Percentiles rank a stretch among this genome's conserved stretches.
Conservation (phyloP, 2,113 vertebrate species). For the Petromus typicus region DNA sequence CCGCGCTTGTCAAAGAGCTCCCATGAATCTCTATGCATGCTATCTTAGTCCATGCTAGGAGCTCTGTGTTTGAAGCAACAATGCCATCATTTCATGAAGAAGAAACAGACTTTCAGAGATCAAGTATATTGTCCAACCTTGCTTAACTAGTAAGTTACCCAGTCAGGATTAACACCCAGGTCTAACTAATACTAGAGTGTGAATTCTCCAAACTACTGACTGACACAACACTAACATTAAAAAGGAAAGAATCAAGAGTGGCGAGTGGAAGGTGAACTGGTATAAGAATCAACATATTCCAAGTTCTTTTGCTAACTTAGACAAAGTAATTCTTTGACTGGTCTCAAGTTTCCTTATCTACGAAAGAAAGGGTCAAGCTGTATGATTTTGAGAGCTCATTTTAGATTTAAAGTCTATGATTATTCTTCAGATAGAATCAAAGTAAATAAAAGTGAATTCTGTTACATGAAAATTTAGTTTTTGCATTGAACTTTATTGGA, state of each 20-base stretch:
- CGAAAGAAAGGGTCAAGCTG: neutral
- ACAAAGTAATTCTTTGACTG: neutral
- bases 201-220: neutral
- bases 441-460: neutral
- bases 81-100: neutral
- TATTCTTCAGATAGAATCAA: neutral
- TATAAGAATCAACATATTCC: neutral
- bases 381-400: neutral
- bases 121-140: neutral
- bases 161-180: conserved; percentile 35
- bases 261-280: neutral
- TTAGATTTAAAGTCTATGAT: neutral
- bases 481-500: neutral
- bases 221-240: neutral
- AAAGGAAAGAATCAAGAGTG: neutral
- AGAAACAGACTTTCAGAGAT: neutral
- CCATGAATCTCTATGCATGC: neutral
- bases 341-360: neutral
- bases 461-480: conserved; percentile 3
- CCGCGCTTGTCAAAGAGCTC: neutral
- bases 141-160: neutral
- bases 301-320: neutral
- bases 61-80: neutral
- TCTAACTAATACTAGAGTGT: neutral
- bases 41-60: neutral